phyloP scores from a whole-genome alignment of 2,113 vertebrate species.

The Indicator maculatus region DNA sequence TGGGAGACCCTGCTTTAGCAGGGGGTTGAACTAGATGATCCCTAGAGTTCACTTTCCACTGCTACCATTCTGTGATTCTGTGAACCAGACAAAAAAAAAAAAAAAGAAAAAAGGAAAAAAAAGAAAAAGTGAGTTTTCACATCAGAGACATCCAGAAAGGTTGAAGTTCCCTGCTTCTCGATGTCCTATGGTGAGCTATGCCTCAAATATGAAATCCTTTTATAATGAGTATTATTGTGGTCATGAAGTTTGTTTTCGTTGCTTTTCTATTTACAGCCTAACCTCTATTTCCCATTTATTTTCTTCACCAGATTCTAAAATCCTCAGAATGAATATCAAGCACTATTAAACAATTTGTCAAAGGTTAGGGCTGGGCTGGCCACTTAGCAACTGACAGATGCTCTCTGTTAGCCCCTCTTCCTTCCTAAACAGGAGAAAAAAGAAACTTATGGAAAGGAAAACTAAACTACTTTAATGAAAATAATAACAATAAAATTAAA shows the following conservation, averaged over 20 bases:
- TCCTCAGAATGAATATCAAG: background rate
- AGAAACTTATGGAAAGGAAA: no score
- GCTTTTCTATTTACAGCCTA: background rate
- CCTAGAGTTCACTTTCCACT: no score
- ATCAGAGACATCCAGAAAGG: background rate
- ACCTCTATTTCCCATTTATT: background rate
- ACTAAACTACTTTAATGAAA: no score
- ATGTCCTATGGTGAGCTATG: background rate
- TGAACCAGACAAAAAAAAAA: no score
- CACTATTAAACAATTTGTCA: background rate
- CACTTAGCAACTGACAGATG: background rate
- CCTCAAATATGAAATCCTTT: background rate
- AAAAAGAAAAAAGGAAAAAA: background rate
- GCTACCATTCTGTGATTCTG: no score
- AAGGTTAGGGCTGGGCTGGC: background rate
- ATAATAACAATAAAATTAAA: background rate
- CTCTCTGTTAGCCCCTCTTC: no score
- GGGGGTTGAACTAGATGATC: no score
- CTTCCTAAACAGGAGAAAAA: no score
- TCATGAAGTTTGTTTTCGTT: background rate
- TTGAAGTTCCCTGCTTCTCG: background rate
- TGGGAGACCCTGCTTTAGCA: no score
- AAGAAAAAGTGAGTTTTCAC: accelerated
- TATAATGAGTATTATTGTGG: background rate
- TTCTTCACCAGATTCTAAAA: background rate